Evolutionary conservation across 2,113 vertebrate species (phyloP).

Genomic region (Xerus inauris): DNA sequence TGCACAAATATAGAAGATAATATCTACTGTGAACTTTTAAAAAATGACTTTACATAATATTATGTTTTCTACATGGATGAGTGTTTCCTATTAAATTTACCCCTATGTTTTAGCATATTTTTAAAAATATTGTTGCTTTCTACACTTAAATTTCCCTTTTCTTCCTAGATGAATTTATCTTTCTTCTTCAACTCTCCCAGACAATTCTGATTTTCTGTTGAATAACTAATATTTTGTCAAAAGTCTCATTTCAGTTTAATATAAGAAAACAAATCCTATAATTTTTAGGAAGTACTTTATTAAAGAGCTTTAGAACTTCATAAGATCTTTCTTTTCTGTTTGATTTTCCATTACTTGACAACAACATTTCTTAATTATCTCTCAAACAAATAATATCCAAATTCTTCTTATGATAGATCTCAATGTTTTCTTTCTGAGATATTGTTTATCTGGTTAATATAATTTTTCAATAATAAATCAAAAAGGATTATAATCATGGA

Average conservation of each 20-base stretch:
- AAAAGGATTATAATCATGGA: neutral
- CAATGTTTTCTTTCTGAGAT: neutral
- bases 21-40: neutral
- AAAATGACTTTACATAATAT: neutral
- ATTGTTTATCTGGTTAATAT: neutral
- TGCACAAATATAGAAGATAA: neutral
- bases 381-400: neutral
- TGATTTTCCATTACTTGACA: neutral
- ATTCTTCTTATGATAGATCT: neutral
- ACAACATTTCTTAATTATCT: neutral
- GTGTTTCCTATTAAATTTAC: constrained; percentile 6
- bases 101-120: neutral
- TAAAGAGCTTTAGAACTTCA: neutral
- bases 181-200: neutral
- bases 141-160: neutral
- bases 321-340: neutral
- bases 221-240: neutral
- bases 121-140: neutral
- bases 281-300: neutral
- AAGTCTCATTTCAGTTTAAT: neutral
- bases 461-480: neutral
- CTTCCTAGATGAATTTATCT: neutral
- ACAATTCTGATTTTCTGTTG: neutral
- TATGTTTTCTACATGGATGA: neutral
- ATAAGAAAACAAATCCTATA: neutral